Evolutionary conservation across 2,888 invertebrate species (phyloP), one percentile per base, ranked within the genome.

Genomic region (Habroteleia sp.): DNA sequence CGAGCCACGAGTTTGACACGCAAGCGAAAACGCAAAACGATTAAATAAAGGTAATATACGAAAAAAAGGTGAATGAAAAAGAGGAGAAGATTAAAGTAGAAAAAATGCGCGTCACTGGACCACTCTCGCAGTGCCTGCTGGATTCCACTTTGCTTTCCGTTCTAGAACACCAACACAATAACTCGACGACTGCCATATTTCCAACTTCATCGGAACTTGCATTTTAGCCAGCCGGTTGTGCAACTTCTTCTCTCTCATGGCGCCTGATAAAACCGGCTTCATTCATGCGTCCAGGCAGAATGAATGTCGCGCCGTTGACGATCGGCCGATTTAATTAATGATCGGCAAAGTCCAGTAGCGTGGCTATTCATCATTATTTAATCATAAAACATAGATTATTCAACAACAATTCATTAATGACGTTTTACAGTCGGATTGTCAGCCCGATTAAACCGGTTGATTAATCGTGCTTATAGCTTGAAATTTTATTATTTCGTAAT

Each of bases 211-310:
- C 66, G 66, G 58, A 74, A 68, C 72, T 68, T 44, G 68, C 54
- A 60, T 73, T 75, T 69, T 69, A 69, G 71, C 66, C 62, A 52
- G 65, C 46, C 54, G 63, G 66, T 77, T 76, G 72, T 78, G 72
- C 76, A 76, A 75, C 73, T 71, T 63, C 73, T 71, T 56, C 44
- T 71, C 73, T 63, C 52, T 74, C 50, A 71, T 76, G 74, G 77
- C 77, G 78, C 78, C 77, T 76, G 63, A 76, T 66, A 58, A 74
- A 77, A 77, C 77, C 74, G 78, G 77, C 77, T 77, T 62, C 71
- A 75, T 77, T 77, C 73, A 78, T 75, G 60, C 62, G 62, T 50
- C 58, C 63, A 42, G 41, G 44, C 68, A 58, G 48, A 77, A 72
- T 74, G 56, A 75, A 75, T 68, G 65, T 71, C 75, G 73, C 58